Conservation (phyloP, 2,113 vertebrate species). For the Peromyscus maniculatus region DNA sequence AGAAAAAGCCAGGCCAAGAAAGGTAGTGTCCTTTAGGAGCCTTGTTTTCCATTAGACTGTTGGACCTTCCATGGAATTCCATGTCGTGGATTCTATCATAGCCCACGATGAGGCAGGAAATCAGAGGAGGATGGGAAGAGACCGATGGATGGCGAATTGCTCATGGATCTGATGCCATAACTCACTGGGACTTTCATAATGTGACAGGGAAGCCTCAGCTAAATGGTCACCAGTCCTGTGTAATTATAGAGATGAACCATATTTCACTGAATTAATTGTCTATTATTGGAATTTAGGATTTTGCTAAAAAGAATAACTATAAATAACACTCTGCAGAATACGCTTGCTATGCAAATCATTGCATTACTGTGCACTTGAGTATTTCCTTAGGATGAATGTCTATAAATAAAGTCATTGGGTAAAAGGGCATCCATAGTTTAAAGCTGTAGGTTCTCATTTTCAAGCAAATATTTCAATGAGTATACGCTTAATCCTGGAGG, state of each 20-base stretch:
- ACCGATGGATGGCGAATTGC: background rate
- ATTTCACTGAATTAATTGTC: constrained; percentile 34
- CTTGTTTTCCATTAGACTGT: constrained; percentile 45
- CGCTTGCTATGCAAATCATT: constrained; percentile 25
- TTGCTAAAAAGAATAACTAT: constrained; percentile 10
- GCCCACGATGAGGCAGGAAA: background rate
- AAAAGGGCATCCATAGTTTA: constrained; percentile 63
- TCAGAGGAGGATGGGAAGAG: background rate
- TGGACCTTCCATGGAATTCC: constrained; percentile 4
- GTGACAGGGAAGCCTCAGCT: background rate
- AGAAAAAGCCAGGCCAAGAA: constrained; percentile 51
- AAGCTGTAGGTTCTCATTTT: constrained; percentile 52
- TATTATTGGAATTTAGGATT: constrained; percentile 56
- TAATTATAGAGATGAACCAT: constrained; percentile 51
- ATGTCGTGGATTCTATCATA: constrained; percentile 13
- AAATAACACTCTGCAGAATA: constrained; percentile 36
- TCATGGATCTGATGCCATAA: background rate
- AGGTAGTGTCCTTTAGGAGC: background rate
- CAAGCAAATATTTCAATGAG: constrained; percentile 52
- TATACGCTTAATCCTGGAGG: constrained; percentile 24
- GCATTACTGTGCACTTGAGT: background rate
- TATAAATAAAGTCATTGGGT: constrained; percentile 47
- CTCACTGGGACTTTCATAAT: constrained; percentile 21
- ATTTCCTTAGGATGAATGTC: constrained; percentile 63
- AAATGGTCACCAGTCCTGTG: background rate